Conservation (phyloP, 2,888 invertebrate genomes). For the Zhuqinia jingwanae region DNA sequence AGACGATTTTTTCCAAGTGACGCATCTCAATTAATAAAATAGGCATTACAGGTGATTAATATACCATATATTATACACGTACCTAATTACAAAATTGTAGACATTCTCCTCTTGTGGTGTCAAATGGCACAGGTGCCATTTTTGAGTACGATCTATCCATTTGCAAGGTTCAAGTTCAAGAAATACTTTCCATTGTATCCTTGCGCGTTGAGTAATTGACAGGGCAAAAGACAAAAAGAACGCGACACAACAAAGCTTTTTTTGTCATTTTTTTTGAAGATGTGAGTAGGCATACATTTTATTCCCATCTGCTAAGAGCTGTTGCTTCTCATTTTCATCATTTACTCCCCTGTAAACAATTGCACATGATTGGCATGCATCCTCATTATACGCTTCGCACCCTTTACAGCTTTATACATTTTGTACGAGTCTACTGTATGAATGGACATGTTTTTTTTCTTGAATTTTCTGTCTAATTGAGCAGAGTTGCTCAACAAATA, state of each 20-base stretch:
- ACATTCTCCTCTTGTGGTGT: background rate
- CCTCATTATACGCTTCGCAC: background rate
- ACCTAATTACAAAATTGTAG: background rate
- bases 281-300: too few relatives aligned
- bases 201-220: background rate
- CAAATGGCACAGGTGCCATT: background rate
- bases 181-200: background rate
- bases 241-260: too few relatives aligned
- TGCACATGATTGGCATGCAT: too few relatives aligned
- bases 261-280: background rate
- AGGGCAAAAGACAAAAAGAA: background rate
- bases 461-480: conserved; percentile 39
- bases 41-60: background rate
- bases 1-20: background rate
- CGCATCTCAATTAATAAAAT: background rate
- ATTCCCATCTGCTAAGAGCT: too few relatives aligned
- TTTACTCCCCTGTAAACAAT: too few relatives aligned
- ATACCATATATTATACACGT: too few relatives aligned
- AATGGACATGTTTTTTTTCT: background rate
- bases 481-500: conserved; percentile 53
- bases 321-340: too few relatives aligned
- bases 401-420: background rate
- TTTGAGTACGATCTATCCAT: background rate
- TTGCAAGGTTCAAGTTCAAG: conserved; percentile 1
- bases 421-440: background rate